Percentiles rank a stretch among this genome's conserved stretches.
Conservation (phyloP, 1,140 invertebrate species). For the Phymorhynchus buccinoides region DNA sequence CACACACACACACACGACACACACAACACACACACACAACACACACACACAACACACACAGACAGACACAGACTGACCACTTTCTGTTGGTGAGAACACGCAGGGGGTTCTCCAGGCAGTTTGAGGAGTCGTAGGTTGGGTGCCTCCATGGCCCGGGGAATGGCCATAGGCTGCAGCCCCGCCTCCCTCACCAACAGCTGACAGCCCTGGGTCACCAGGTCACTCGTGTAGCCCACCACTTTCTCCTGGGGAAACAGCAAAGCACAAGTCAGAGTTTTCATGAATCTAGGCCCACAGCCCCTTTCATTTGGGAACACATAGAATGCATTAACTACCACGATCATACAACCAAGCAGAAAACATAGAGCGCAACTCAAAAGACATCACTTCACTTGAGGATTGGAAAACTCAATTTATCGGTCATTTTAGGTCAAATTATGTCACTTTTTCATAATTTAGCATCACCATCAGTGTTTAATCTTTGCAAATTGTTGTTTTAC, state of each 20-base stretch:
- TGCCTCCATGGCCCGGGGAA: slow-evolving; percentile 45
- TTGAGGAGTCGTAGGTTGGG: slow-evolving; percentile 47
- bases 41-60: not conserved
- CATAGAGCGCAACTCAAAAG: no score
- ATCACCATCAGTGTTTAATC: no score
- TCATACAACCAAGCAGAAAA: no score
- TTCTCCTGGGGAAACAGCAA: slow-evolving; percentile 32
- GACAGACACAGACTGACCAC: not conserved
- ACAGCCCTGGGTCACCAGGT: slow-evolving; percentile 35
- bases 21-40: not conserved
- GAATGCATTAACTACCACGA: no score
- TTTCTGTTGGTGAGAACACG: slow-evolving; percentile 23
- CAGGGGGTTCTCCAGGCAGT: slow-evolving; percentile 39
- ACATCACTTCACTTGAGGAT: no score
- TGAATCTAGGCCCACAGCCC: no score
- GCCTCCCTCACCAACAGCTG: slow-evolving; percentile 39
- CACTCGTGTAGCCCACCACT: slow-evolving; percentile 42
- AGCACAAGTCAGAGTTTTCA: not conserved
- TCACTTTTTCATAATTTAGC: no score
- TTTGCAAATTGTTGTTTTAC: no score
- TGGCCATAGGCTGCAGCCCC: slow-evolving; percentile 28
- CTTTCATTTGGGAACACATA: no score
- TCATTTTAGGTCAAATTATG: no score
- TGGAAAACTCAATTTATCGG: no score
- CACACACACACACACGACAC: not conserved